A percentile compares a stretch with the other conserved stretches of the same genome.
These are phyloP conservation scores for Aphelenchoides avenae DNA, from an alignment of 1,140 invertebrate species.

Conservation along the genomic window DNA sequence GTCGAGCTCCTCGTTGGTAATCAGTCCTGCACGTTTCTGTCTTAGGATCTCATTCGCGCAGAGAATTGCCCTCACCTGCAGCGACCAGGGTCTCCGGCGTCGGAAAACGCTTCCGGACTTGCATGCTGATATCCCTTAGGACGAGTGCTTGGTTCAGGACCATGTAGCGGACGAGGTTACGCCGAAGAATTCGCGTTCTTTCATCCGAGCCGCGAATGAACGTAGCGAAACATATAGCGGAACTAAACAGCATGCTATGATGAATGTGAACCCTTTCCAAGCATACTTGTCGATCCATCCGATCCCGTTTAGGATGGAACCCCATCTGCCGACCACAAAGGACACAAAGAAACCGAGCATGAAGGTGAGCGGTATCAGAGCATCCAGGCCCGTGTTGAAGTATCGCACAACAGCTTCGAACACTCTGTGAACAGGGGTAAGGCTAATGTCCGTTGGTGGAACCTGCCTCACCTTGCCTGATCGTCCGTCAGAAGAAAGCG, in stretches of 20 bases:
- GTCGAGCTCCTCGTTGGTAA: slow-evolving; percentile 38
- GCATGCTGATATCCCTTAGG: slow-evolving; percentile 51
- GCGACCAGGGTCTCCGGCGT: slow-evolving; percentile 55
- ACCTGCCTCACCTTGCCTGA: slow-evolving; percentile 31
- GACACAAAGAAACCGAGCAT: slow-evolving; percentile 49
- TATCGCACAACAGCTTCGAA: slow-evolving; percentile 49
- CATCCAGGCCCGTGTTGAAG: slow-evolving; percentile 40
- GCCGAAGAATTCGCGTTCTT: slow-evolving; percentile 69
- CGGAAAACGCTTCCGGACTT: slow-evolving; percentile 52
- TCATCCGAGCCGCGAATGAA: slow-evolving; percentile 66
- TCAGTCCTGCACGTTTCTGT: no score
- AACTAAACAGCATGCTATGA: slow-evolving; percentile 21
- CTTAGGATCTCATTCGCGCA: no score
- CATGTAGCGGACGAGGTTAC: slow-evolving; percentile 45
- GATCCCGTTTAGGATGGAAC: slow-evolving; percentile 48
- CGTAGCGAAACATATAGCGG: slow-evolving; percentile 44
- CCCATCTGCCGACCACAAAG: slow-evolving; percentile 41
- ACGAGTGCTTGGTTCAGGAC: slow-evolving; percentile 45
- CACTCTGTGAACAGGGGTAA: slow-evolving; percentile 37
- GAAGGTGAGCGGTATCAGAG: slow-evolving; percentile 41
- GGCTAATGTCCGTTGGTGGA: slow-evolving; percentile 8
- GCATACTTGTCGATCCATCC: slow-evolving; percentile 56
- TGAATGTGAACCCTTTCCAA: not conserved
- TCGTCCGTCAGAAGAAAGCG: slow-evolving; percentile 19
- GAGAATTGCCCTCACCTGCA: slow-evolving; percentile 26